Percentiles rank a stretch among this genome's conserved stretches.
Conservation (phyloP, 2,113 vertebrate species). For the Neopipo cinnamomea region DNA sequence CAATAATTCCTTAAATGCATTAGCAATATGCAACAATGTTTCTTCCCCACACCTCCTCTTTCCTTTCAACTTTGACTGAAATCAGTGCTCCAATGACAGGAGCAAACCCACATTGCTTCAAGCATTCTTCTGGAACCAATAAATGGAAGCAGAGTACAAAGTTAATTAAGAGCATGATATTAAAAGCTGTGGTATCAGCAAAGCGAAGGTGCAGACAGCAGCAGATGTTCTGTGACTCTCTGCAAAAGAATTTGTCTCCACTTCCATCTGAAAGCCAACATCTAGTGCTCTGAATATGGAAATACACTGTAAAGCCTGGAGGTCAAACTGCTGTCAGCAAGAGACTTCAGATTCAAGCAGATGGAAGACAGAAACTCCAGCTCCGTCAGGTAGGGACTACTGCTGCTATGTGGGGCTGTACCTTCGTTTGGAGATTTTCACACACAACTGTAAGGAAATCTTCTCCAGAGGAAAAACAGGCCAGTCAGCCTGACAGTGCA, state of each 20-base stretch:
- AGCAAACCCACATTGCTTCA: not conserved
- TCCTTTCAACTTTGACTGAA: not conserved
- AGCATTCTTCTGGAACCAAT: not conserved
- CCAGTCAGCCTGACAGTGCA: not conserved
- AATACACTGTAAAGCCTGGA: not conserved
- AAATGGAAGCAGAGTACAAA: not conserved
- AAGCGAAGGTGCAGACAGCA: not conserved
- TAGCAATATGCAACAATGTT: not conserved
- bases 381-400: not conserved
- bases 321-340: not conserved
- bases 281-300: not conserved
- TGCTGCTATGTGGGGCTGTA: not conserved
- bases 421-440: not conserved
- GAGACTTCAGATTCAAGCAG: not conserved
- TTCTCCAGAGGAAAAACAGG: not conserved
- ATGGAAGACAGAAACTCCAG: not conserved
- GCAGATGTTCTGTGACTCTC: constrained; percentile 16
- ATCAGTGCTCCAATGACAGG: not conserved
- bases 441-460: not conserved
- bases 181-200: constrained; percentile 6
- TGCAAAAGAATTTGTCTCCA: not conserved
- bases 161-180: not conserved
- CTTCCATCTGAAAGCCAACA: not conserved
- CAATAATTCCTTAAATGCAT: not conserved
- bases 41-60: not conserved